These are phyloP conservation scores for Ernsta delagoae DNA, from an alignment of 2,888 invertebrate genomes.

Conservation along the genomic window DNA sequence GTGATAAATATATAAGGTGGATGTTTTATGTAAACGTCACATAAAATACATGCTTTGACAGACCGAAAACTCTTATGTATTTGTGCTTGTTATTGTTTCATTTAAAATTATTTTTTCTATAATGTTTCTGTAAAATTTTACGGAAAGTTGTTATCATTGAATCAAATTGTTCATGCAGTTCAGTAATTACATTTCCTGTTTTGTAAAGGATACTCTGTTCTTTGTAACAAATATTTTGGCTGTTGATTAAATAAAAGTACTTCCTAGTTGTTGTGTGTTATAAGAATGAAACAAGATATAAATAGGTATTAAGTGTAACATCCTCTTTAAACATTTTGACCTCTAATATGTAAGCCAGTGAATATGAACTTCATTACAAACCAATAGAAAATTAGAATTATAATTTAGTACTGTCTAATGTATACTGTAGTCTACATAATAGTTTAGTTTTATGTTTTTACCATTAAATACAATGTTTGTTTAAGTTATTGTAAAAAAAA, in stretches of 20 bases:
- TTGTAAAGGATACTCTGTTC: slow-evolving; percentile 2
- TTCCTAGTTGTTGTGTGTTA: slow-evolving; percentile 1
- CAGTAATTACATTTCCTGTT: slow-evolving; percentile 17
- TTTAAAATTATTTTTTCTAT: not conserved
- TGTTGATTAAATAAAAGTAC: not conserved
- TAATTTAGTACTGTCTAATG: too few species aligned
- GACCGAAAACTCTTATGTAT: too few species aligned
- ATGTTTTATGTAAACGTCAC: not conserved
- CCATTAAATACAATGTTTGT: too few species aligned
- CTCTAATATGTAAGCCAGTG: too few species aligned
- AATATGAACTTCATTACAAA: too few species aligned
- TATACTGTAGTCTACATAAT: too few species aligned
- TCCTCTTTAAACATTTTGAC: not conserved
- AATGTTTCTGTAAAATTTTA: not conserved
- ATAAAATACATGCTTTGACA: too few species aligned
- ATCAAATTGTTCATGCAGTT: slow-evolving; percentile 13
- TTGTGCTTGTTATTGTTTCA: not conserved
- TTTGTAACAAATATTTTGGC: slow-evolving; percentile 8
- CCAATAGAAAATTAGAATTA: too few species aligned
- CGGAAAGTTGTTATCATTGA: slow-evolving; percentile 20
- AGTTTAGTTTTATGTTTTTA: too few species aligned
- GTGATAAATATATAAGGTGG: too few species aligned
- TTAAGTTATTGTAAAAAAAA: too few species aligned
- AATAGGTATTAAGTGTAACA: not conserved
- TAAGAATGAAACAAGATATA: not conserved